A percentile compares a stretch with the other conserved stretches of the same genome.
These are phyloP conservation scores for Drosophila austrosaltans DNA, from an alignment of 2,888 invertebrate genomes.

Conservation along the genomic window DNA sequence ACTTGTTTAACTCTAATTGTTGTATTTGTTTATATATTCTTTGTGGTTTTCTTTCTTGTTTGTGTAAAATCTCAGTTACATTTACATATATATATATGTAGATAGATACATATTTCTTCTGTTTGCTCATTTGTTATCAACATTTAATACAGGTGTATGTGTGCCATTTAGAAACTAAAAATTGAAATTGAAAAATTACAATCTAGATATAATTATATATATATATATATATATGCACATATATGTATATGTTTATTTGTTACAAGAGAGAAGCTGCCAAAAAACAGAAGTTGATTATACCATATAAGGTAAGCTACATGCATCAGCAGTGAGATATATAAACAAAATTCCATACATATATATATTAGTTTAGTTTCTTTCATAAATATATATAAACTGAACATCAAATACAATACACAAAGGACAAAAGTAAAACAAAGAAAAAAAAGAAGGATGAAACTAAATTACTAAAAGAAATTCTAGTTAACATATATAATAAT, in stretches of 20 bases:
- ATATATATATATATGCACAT: slow-evolving; percentile 23
- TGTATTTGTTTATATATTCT: slow-evolving; percentile 18
- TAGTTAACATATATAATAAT: slow-evolving; percentile 51
- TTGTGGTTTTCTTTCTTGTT: slow-evolving; percentile 10
- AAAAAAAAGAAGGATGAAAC: not conserved
- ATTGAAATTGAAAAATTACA: slow-evolving; percentile 25
- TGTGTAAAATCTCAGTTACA: slow-evolving; percentile 33
- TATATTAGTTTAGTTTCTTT: not conserved
- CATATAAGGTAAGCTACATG: not conserved
- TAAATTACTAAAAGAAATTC: slow-evolving; percentile 31
- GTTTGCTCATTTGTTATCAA: slow-evolving; percentile 41
- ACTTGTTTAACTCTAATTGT: slow-evolving; percentile 56
- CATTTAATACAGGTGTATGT: slow-evolving; percentile 42
- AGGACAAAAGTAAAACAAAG: not conserved
- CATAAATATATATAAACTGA: slow-evolving; percentile 2
- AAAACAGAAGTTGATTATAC: not conserved
- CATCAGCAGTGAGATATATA: slow-evolving; percentile 9
- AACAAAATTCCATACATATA: not conserved
- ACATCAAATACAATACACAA: not conserved
- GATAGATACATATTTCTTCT: slow-evolving; percentile 21
- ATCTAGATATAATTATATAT: slow-evolving; percentile 31
- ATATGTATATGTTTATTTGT: slow-evolving; percentile 16
- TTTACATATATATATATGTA: slow-evolving; percentile 18
- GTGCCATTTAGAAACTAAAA: slow-evolving; percentile 35
- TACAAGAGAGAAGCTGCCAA: slow-evolving; percentile 10